Conservation (phyloP, 2,888 invertebrate species). For the Dynastes tityus region DNA sequence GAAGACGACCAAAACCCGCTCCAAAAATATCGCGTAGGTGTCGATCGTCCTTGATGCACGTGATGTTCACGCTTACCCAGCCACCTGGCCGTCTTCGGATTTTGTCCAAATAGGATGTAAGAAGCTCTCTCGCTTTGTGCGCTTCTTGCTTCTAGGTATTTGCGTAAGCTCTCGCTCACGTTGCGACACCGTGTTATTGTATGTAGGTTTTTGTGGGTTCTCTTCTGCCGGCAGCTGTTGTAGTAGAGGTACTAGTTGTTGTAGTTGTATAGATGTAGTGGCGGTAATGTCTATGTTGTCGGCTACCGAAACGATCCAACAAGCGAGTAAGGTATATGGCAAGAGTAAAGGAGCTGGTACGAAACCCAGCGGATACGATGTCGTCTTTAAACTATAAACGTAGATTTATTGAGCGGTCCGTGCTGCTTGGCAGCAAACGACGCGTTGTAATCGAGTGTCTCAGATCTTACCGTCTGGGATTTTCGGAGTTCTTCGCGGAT, state of each 20-base stretch:
- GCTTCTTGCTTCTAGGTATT: neutral
- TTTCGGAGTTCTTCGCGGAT: no score
- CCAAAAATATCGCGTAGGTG: conserved; percentile 58
- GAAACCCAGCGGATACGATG: neutral
- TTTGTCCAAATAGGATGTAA: conserved; percentile 22
- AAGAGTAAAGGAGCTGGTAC: no score
- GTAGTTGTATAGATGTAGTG: neutral
- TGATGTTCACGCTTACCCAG: conserved; percentile 35
- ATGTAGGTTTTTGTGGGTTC: neutral
- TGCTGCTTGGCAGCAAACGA: neutral
- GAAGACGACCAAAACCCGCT: conserved; percentile 56
- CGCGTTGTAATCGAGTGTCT: neutral
- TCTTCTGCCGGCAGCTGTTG: neutral
- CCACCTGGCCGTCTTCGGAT: conserved; percentile 42
- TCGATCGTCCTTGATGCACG: conserved; percentile 55
- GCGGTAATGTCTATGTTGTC: conserved; percentile 11
- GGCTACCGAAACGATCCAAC: neutral
- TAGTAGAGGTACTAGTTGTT: neutral
- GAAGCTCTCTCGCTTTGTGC: neutral
- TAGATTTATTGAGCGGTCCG: neutral
- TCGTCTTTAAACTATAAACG: neutral
- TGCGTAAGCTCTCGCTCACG: neutral
- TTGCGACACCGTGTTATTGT: neutral
- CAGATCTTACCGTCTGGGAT: neutral
- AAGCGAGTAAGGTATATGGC: no score